Percentiles rank a stretch among this genome's conserved stretches.
Evolutionary conservation across 2,113 vertebrate species (phyloP).

Genomic region (Thalassoma bifasciatum): DNA sequence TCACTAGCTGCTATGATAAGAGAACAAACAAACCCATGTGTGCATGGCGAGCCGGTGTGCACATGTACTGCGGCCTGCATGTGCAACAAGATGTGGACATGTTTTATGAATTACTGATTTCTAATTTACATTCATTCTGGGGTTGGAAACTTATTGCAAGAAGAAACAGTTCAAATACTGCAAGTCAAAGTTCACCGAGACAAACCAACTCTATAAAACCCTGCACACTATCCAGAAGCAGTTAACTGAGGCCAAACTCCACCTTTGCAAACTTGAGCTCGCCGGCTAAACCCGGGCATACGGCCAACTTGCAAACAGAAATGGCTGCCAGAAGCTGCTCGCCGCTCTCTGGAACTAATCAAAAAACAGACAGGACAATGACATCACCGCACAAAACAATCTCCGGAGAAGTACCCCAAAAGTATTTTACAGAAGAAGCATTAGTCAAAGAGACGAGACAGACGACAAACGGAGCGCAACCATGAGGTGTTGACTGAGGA

Average conservation of each 20-base stretch:
- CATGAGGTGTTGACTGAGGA: not conserved
- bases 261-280: constrained; percentile 36
- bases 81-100: not conserved
- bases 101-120: not conserved
- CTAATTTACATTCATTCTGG: too few species aligned
- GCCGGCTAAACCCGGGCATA: constrained; percentile 30
- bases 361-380: constrained; percentile 38
- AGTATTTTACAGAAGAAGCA: constrained; percentile 6
- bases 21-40: constrained; percentile 64
- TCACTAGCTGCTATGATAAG: constrained; percentile 55
- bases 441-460: not conserved
- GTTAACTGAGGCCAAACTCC: constrained; percentile 30
- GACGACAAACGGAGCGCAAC: not conserved
- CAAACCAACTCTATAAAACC: not conserved
- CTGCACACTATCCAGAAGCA: constrained; percentile 10
- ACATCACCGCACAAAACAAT: constrained; percentile 7
- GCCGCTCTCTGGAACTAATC: constrained; percentile 40
- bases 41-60: constrained; percentile 24
- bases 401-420: not conserved
- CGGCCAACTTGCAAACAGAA: constrained; percentile 39
- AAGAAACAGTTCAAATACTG: not conserved
- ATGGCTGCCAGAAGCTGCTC: constrained; percentile 32
- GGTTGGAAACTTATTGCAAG: too few species aligned
- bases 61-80: not conserved
- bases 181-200: not conserved